phyloP scores from a whole-genome alignment of 64 coral and sea anemone genomes.

The Pocillopora verrucosa region DNA sequence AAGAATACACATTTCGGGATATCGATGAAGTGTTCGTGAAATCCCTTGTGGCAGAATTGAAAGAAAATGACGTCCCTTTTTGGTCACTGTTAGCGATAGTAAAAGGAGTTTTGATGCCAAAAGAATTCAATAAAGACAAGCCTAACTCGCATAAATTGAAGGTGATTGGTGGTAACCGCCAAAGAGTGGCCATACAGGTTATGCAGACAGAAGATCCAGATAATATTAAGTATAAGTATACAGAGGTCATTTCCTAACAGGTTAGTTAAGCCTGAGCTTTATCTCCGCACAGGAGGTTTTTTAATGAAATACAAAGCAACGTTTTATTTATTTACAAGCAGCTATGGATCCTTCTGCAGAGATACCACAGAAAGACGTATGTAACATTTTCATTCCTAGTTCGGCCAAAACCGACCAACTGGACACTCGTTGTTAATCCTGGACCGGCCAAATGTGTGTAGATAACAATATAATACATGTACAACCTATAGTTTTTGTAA shows the following conservation, averaged over 20 bases:
- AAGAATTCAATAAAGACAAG: slow-evolving; percentile 1
- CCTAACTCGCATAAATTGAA: not conserved
- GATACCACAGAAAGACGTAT: too few relatives aligned
- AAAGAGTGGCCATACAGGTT: not conserved
- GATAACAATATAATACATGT: too few relatives aligned
- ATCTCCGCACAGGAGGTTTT: too few relatives aligned
- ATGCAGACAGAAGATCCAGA: not conserved
- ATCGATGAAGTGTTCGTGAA: slow-evolving; percentile 22
- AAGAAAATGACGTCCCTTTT: slow-evolving; percentile 5
- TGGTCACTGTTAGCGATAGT: not conserved
- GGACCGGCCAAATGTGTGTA: too few relatives aligned
- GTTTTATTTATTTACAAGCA: too few relatives aligned
- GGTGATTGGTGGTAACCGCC: slow-evolving; percentile 44
- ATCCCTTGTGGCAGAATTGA: slow-evolving; percentile 12
- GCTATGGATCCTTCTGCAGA: too few relatives aligned
- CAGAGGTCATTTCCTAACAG: slow-evolving; percentile 14
- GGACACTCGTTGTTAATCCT: too few relatives aligned
- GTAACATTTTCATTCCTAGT: too few relatives aligned
- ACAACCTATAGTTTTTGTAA: too few relatives aligned
- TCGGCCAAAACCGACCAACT: too few relatives aligned
- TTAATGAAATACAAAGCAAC: too few relatives aligned
- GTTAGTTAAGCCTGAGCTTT: not conserved
- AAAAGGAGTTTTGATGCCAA: not conserved
- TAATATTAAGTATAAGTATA: not conserved
- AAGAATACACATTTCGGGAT: slow-evolving; percentile 11